phyloP scores from a whole-genome alignment of 2,113 vertebrate genomes.

The Alligator mississippiensis region DNA sequence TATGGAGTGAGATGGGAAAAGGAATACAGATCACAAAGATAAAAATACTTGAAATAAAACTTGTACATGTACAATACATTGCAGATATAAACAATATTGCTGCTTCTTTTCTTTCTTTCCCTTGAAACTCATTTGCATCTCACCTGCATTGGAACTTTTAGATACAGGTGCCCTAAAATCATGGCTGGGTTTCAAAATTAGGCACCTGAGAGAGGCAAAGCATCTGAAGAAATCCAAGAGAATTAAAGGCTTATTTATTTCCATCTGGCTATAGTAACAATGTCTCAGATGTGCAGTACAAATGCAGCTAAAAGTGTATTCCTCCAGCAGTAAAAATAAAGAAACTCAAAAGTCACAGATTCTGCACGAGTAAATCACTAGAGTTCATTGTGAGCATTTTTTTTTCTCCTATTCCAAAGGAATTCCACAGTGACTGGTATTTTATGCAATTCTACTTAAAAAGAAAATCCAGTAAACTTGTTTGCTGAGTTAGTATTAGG shows the following conservation, averaged over 20 bases:
- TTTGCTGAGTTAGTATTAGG: neutral
- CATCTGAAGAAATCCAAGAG: neutral
- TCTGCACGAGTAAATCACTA: neutral
- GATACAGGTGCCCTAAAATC: neutral
- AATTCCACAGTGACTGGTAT: neutral
- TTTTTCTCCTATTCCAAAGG: neutral
- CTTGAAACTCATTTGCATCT: neutral
- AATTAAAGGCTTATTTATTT: neutral
- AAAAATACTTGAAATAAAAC: neutral
- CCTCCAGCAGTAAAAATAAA: neutral
- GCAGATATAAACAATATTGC: neutral
- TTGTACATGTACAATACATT: rapidly evolving
- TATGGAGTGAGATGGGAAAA: neutral
- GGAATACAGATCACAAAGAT: rapidly evolving
- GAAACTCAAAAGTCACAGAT: neutral
- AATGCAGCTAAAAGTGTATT: neutral
- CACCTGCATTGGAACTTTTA: neutral
- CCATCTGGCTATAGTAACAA: neutral
- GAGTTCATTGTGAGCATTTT: neutral
- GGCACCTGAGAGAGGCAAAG: neutral
- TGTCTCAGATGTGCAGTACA: neutral
- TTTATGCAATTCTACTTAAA: neutral
- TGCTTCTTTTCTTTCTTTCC: neutral
- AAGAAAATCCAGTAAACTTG: neutral
- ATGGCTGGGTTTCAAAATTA: neutral